Base-by-base conservation (phyloP, 2,797 vertebrate genomes). In the Gymnoscopelus braueri region DNA sequence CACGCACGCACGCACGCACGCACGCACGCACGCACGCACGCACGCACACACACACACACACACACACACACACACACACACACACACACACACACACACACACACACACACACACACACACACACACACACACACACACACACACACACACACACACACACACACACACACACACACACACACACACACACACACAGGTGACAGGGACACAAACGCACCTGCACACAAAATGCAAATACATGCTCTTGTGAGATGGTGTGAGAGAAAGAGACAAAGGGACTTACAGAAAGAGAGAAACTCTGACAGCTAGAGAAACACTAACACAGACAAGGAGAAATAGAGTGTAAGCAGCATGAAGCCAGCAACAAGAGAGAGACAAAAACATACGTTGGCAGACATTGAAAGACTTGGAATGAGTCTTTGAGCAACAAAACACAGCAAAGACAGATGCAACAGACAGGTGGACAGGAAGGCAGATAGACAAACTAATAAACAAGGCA, bases 241-340 rank as follows among this genome's bases (percentile, higher is more conserved):
- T 44, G 39, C 39, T 44, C 32, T 44, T 26, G 23, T 52, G 59
- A 29, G 54, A 67, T 76, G 50, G 10, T 15, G 32, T 53, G 59
- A 77, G 60, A 81, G 72, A 79, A 80, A 81, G 71, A 54, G 73
- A 85, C 78, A 79, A 82, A 81, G 68, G 60, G 81, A 92, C 91
- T 91, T 91, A 91, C 91, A 92, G 90, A 91, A 49, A 91, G 80
- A 90, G 91, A 89, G 82, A 91, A 89, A 92, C 88, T 90, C 88
- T 93, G 90, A 91, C 91, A 92, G 89, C 91, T 87, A 72, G 90
- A 90, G 83, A 92, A 87, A 89, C 91, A 92, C 91, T 93, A 86
- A 88, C 74, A 74, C 67, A 71, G 75, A 91, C 83, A 88, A 90
- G 81, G 77, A 86, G 54, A 80, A 87, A 83, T 71, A 81, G 75